Evolutionary conservation across 1,140 invertebrate species (phyloP).

Genomic region (Euura saliciscinereae): DNA sequence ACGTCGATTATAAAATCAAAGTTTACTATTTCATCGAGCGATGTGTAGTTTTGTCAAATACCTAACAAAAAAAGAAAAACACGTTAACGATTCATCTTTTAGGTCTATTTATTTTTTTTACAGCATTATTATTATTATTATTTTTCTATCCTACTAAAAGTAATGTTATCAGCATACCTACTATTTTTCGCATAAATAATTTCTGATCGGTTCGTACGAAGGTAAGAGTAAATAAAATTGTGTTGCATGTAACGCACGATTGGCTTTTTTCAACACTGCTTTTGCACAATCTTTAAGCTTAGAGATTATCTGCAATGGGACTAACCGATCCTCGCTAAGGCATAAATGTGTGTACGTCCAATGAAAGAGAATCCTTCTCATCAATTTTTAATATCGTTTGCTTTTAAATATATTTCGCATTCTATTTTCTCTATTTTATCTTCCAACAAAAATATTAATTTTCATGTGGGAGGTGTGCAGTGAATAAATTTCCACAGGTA

Average conservation of each 20-base stretch:
- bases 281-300: background rate
- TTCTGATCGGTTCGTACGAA: background rate
- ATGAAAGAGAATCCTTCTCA: too few species aligned
- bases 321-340: too few species aligned
- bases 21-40: background rate
- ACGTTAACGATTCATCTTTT: too few species aligned
- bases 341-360: too few species aligned
- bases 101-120: background rate
- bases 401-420: too few species aligned
- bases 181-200: too few species aligned
- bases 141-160: background rate
- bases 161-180: background rate
- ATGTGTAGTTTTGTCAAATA: background rate
- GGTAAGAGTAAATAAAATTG: background rate
- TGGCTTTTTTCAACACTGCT: background rate
- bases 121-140: background rate
- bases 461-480: constrained; percentile 35
- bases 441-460: too few species aligned
- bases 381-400: too few species aligned
- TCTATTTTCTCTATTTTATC: constrained; percentile 15
- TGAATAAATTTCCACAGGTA: constrained; percentile 15
- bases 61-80: too few species aligned
- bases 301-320: too few species aligned
- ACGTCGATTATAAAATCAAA: background rate
- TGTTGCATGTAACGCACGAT: background rate